Evolutionary conservation across 2,888 invertebrate species (phyloP).

Genomic region (Clusia tigrina): DNA sequence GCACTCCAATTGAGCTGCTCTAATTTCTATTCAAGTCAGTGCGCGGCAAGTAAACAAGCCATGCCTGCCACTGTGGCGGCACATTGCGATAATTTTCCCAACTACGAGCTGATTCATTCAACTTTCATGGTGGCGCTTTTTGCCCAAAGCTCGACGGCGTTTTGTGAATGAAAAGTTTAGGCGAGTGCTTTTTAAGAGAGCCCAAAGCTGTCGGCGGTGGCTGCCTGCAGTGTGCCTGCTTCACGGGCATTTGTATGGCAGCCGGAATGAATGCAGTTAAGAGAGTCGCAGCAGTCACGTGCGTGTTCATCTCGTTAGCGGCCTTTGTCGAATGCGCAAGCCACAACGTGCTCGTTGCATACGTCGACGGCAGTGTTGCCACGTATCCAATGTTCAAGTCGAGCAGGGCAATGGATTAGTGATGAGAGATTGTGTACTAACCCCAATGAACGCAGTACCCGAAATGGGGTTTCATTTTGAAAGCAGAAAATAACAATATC

Average conservation of each 20-base stretch:
- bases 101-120: constrained; percentile 22
- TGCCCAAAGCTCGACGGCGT: constrained; percentile 48
- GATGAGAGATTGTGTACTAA: too few relatives aligned
- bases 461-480: too few relatives aligned
- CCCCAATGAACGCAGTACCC: too few relatives aligned
- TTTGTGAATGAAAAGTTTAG: constrained; percentile 53
- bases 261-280: neutral
- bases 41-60: too few relatives aligned
- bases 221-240: neutral
- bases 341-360: too few relatives aligned
- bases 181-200: constrained; percentile 19
- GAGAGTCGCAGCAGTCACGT: too few relatives aligned
- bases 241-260: constrained; percentile 11
- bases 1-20: neutral
- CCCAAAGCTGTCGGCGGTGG: neutral
- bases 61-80: constrained; percentile 46
- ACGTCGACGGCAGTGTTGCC: too few relatives aligned
- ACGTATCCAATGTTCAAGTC: too few relatives aligned
- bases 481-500: too few relatives aligned
- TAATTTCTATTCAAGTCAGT: neutral
- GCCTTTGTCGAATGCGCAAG: too few relatives aligned
- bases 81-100: constrained; percentile 43
- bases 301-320: too few relatives aligned
- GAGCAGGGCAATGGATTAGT: too few relatives aligned
- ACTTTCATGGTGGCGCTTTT: constrained; percentile 26